Evolutionary conservation across 2,797 vertebrate genomes (phyloP), one percentile per base, ranked within the genome.

Genomic region (Nannoperca australis): DNA sequence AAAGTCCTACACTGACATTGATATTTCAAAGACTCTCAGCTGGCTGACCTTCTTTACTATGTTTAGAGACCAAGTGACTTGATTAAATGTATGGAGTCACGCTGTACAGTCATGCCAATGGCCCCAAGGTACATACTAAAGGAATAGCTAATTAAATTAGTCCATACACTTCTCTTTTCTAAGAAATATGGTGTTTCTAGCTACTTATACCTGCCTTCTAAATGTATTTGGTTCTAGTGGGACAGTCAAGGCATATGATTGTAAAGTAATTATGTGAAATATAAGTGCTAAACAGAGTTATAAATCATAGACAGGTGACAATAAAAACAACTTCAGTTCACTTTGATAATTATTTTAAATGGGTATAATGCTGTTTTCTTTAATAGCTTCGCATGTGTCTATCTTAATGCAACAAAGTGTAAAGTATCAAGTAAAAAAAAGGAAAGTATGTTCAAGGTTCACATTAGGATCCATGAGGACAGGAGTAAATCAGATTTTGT

Each of bases 401-500:
- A 1, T 44, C 9, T 40, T 2, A 36, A 45, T 30, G 8, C 1
- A 53, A 64, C 20, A 59, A 30, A 36, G 7, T 24, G 6, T 61
- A 9, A 47, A 51, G 9, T 72, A 30, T 17, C 54, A 65, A 72
- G 8, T 70, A 7, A 34, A 51, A 55, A 67, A 65, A 69, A 61
- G 7, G 45, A 18, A 65, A 73, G 22, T 38, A 63, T 65, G n/a
- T 64, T 70, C 42, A 51, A 42, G 17, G 56, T 79, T 83, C 45
- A 73, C 13, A 34, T 60, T 18, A 61, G 40, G 20, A n/a, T 44
- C 22, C 32, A 53, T 17, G 24, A 72, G 18, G 30, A 51, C 12
- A 40, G 53, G 51, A 65, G 9, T 12, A 70, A 84, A 85, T 87
- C 32, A 0, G 34, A 86, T 84, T 77, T 85, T 64, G 47, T 56